Percentiles rank a stretch among this genome's conserved stretches.
phyloP scores from a whole-genome alignment of 2,113 vertebrate genomes.

The Acanthisitta chloris region DNA sequence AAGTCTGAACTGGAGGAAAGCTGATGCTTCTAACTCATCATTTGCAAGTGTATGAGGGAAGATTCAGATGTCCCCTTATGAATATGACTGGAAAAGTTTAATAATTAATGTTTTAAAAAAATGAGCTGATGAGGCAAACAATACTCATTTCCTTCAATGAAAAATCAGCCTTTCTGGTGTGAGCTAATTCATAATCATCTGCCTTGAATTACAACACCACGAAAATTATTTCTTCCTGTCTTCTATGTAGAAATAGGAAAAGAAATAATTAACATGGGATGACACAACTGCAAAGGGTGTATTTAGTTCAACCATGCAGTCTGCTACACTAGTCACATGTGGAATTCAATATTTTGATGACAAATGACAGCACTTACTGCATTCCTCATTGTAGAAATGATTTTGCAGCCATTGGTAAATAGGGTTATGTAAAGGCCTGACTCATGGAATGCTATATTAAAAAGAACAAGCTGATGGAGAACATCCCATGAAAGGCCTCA shows the following conservation, averaged over 20 bases:
- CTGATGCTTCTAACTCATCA: background rate
- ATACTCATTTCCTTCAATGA: background rate
- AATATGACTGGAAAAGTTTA: background rate
- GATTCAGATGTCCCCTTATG: conserved; percentile 16
- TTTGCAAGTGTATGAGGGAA: background rate
- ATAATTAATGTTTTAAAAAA: background rate
- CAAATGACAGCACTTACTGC: conserved; percentile 25
- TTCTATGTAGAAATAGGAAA: background rate
- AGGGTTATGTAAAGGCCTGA: background rate
- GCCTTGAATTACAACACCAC: background rate
- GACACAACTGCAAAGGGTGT: background rate
- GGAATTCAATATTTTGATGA: conserved; percentile 13
- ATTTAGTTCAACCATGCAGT: background rate
- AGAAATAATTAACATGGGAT: background rate
- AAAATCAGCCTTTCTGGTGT: conserved; percentile 14
- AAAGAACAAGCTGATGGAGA: background rate
- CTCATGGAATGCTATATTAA: background rate
- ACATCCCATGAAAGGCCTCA: background rate
- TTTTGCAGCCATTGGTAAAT: background rate
- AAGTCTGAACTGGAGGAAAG: background rate
- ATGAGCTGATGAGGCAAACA: background rate
- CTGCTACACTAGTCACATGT: background rate
- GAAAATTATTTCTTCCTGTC: background rate
- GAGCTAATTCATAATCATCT: conserved; percentile 16
- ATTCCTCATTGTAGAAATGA: background rate